phyloP scores from a whole-genome alignment of 2,888 invertebrate species.

The Thyatira batis region DNA sequence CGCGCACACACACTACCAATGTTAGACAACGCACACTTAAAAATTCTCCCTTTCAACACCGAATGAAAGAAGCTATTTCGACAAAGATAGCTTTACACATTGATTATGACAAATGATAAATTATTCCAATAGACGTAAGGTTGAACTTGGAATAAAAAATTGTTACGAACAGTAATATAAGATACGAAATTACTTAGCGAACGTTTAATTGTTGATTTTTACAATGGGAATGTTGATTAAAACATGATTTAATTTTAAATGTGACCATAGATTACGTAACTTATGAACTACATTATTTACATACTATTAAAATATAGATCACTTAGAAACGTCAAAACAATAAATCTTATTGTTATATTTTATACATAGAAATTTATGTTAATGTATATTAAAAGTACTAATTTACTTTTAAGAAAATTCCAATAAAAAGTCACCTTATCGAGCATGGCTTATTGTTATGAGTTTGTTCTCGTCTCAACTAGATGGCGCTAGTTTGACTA shows the following conservation, averaged over 20 bases:
- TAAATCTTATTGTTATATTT: not conserved
- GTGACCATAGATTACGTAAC: no score
- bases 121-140: conserved; percentile 15
- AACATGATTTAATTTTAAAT: no score
- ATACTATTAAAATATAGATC: no score
- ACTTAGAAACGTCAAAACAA: not conserved
- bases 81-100: conserved; percentile 42
- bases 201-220: conserved; percentile 6
- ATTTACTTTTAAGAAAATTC: no score
- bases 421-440: no score
- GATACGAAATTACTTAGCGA: conserved; percentile 10
- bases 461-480: not conserved
- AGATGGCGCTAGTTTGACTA: not conserved
- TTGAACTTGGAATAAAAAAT: conserved; percentile 4
- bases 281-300: no score
- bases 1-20: conserved; percentile 26
- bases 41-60: conserved; percentile 35
- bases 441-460: no score
- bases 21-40: conserved; percentile 31
- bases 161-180: not conserved
- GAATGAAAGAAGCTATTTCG: conserved; percentile 50
- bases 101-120: conserved; percentile 30
- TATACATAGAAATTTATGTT: not conserved
- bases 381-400: no score
- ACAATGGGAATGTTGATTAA: not conserved